Conservation (phyloP, 1,140 invertebrate genomes). For the Euura lappo region DNA sequence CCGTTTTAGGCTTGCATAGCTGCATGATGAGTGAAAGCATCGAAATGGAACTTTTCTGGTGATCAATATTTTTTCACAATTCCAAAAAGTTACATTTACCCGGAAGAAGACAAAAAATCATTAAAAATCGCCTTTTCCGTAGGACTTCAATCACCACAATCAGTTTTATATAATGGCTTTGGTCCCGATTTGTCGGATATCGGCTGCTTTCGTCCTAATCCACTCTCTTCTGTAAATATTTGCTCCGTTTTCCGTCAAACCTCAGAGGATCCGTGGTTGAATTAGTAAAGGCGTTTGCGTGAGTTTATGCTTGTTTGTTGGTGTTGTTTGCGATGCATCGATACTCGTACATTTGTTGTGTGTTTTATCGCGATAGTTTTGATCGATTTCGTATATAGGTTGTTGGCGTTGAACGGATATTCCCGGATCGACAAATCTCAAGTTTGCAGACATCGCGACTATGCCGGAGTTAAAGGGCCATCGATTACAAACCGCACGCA, state of each 20-base stretch:
- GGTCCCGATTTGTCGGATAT: too few species aligned
- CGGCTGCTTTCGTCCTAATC: too few species aligned
- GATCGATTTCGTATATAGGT: background rate
- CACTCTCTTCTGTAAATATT: background rate
- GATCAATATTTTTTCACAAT: too few species aligned
- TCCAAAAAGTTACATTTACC: too few species aligned
- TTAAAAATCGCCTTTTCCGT: too few species aligned
- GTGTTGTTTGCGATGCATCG: background rate
- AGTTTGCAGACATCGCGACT: background rate
- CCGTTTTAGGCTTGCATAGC: too few species aligned
- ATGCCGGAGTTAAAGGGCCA: background rate
- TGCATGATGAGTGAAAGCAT: too few species aligned
- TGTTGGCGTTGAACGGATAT: background rate
- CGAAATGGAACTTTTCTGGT: too few species aligned
- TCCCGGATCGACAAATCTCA: background rate
- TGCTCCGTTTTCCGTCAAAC: background rate
- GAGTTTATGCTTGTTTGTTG: background rate
- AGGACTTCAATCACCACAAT: too few species aligned
- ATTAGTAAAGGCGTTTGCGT: background rate
- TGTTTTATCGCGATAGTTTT: background rate
- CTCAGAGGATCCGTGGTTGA: background rate
- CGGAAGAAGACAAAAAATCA: too few species aligned
- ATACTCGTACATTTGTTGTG: background rate
- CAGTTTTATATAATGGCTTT: too few species aligned
- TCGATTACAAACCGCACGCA: constrained; percentile 6